Conservation (phyloP, 2,113 vertebrate genomes). For the Pleuronectes platessa region DNA sequence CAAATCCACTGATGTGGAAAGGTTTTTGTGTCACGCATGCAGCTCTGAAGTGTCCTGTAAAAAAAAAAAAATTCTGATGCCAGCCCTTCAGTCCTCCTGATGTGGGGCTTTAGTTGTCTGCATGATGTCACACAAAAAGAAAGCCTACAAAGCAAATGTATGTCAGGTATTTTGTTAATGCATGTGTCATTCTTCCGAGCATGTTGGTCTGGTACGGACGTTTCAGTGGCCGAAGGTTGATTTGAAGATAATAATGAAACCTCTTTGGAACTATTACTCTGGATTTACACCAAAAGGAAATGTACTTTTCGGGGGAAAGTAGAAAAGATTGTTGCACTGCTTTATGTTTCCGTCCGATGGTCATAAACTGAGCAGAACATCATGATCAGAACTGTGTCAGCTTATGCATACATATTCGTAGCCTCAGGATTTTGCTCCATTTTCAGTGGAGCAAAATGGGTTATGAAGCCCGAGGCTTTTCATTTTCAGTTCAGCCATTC, state of each 20-base stretch:
- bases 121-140: constrained; percentile 2
- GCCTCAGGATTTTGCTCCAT: constrained; percentile 70
- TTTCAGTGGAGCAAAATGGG: constrained; percentile 70
- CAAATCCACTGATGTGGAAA: constrained; percentile 34
- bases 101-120: background rate
- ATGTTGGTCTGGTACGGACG: background rate
- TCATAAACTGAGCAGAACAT: constrained; percentile 23
- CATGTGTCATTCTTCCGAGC: background rate
- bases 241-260: background rate
- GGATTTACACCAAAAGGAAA: no score
- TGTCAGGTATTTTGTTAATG: constrained; percentile 21
- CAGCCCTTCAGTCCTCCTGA: background rate
- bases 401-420: constrained; percentile 59
- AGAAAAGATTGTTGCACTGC: background rate
- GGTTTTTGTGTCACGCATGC: constrained; percentile 34
- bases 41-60: background rate
- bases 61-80: no score
- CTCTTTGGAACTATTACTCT: no score
- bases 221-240: background rate
- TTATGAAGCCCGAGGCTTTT: constrained; percentile 56
- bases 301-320: background rate
- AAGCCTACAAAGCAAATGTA: constrained; percentile 12
- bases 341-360: background rate
- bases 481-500: constrained; percentile 58
- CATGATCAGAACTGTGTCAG: constrained; percentile 53